Percentiles rank a stretch among this genome's conserved stretches.
These are phyloP conservation scores for Strix uralensis DNA, from an alignment of 2,113 vertebrate species.

Conservation along the genomic window DNA sequence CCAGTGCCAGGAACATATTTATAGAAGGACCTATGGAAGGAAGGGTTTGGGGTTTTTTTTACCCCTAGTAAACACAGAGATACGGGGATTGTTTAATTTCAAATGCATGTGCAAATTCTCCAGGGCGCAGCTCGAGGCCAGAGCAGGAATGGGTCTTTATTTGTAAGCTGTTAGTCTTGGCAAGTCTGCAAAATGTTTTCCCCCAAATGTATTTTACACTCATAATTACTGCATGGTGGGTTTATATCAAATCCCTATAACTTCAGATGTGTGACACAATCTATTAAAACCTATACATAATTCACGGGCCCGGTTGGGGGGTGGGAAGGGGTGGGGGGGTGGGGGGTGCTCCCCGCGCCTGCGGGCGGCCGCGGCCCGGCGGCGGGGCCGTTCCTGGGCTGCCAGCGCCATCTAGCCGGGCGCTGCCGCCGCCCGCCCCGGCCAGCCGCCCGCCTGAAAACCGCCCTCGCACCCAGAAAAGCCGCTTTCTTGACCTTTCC, in stretches of 20 bases:
- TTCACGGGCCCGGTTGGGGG: background rate
- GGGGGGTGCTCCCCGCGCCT: background rate
- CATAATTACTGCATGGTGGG: slow-evolving; percentile 52
- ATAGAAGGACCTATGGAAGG: background rate
- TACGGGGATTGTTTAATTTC: slow-evolving; percentile 25
- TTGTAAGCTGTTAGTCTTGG: slow-evolving; percentile 58
- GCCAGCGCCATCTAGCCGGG: slow-evolving; percentile 79
- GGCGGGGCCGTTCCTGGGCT: slow-evolving; percentile 64
- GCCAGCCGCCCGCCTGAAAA: background rate
- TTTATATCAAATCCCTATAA: slow-evolving; percentile 55
- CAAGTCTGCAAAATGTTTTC: slow-evolving; percentile 18
- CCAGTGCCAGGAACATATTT: background rate
- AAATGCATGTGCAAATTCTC: slow-evolving; percentile 47
- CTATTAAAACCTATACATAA: slow-evolving; percentile 12
- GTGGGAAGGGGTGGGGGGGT: background rate
- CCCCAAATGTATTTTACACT: slow-evolving; percentile 57
- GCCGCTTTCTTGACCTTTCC: background rate
- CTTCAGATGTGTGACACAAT: slow-evolving; percentile 42
- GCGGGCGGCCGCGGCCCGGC: background rate
- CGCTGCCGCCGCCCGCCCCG: background rate
- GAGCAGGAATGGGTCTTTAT: slow-evolving; percentile 26
- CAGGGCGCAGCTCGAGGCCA: slow-evolving; percentile 49
- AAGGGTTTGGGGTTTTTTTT: background rate
- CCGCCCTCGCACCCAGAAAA: background rate
- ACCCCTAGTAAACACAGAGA: background rate